Evolutionary conservation across 2,797 vertebrate species (phyloP).

Genomic region (Mormyrops attenuatus): DNA sequence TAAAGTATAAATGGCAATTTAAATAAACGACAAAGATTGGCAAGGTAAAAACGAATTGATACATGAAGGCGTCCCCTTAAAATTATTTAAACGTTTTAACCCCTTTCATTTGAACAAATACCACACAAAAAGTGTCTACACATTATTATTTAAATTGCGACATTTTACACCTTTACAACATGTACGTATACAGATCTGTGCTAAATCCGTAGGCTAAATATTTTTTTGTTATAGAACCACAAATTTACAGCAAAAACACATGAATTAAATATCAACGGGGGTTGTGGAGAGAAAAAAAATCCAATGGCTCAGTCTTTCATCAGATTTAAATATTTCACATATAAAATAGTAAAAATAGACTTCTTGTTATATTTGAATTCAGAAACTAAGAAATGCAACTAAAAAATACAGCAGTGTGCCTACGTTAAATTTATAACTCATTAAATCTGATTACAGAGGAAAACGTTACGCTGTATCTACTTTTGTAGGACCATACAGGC

Average conservation of each 20-base stretch:
- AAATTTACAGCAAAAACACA: neutral
- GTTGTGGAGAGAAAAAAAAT: neutral
- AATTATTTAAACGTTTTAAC: neutral
- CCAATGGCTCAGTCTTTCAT: neutral
- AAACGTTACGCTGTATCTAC: neutral
- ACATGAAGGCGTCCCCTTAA: neutral
- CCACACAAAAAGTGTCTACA: neutral
- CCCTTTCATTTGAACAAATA: neutral
- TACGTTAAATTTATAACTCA: neutral
- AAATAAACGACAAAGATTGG: neutral
- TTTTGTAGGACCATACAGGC: neutral
- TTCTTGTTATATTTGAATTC: neutral
- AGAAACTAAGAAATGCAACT: neutral
- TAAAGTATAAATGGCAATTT: neutral
- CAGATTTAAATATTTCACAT: neutral
- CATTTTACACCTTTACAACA: neutral
- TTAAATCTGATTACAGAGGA: neutral
- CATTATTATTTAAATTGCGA: neutral
- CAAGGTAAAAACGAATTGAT: neutral
- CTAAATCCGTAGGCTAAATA: neutral
- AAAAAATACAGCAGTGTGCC: neutral
- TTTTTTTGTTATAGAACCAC: neutral
- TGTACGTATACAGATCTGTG: neutral
- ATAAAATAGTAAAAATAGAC: neutral
- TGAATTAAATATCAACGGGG: neutral